A percentile compares a stretch with the other conserved stretches of the same genome.
Conservation (phyloP, 2,797 vertebrate species). For the Trachurus trachurus region DNA sequence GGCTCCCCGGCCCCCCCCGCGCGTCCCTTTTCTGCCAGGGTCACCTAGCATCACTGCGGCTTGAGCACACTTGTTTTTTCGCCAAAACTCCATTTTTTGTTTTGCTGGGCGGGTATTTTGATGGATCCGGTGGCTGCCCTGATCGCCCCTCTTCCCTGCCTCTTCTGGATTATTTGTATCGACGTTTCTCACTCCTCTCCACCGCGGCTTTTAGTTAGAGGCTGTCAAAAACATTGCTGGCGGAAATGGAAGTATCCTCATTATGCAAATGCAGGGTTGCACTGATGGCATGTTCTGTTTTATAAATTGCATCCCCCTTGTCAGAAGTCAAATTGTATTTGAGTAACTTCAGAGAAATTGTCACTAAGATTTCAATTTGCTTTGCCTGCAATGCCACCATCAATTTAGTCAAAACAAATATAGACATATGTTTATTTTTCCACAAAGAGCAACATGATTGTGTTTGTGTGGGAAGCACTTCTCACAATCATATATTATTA, state of each 20-base stretch:
- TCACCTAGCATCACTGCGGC: conserved; percentile 77
- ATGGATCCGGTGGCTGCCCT: conserved; percentile 80
- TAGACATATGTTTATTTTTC: conserved; percentile 89
- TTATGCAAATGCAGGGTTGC: conserved; percentile 93
- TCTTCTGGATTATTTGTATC: conserved; percentile 87
- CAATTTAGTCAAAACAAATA: conserved; percentile 91
- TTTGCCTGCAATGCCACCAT: conserved; percentile 88
- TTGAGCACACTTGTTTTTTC: conserved; percentile 20
- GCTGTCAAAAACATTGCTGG: conserved; percentile 93
- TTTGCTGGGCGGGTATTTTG: conserved; percentile 82
- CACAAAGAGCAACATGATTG: conserved; percentile 84
- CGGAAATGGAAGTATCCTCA: conserved; percentile 94
- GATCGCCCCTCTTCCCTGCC: conserved; percentile 75
- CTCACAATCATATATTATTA: conserved; percentile 86
- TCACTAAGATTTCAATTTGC: conserved; percentile 94
- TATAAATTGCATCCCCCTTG: conserved; percentile 95
- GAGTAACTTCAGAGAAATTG: conserved; percentile 95
- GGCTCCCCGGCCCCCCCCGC: conserved; percentile 64
- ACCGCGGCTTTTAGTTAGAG: conserved; percentile 85
- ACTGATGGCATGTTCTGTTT: conserved; percentile 96
- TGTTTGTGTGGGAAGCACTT: conserved; percentile 84
- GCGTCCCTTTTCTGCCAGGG: conserved; percentile 71
- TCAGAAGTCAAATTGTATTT: conserved; percentile 98
- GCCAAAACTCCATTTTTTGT: conserved; percentile 79
- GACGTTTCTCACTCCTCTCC: conserved; percentile 88